Evolutionary conservation across 2,888 invertebrate genomes (phyloP), one percentile per base, ranked within the genome.

Genomic region (Tenthredo scrophulariae): DNA sequence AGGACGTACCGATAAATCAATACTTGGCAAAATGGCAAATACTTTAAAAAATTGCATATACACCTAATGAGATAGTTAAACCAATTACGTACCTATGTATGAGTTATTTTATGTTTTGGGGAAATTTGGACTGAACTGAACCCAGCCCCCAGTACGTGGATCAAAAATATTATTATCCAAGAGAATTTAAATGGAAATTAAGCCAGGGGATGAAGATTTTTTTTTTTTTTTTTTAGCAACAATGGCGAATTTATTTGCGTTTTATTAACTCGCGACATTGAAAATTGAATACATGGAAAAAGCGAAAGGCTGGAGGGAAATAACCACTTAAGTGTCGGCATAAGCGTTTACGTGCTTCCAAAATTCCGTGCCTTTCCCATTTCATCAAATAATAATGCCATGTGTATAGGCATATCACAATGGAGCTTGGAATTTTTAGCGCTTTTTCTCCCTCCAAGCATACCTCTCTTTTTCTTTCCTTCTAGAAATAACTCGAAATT

Each of bases 401-500:
- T 43, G 22, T 15, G 43, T 22, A 62, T 62, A 62, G 40, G 40
- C 9, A 33, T 6, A 9, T 33, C 33, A 54, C 50, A 54, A 54
- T 29, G 22, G 29, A 26, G 46, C 9, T 9, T 29, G 77, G 77
- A 54, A 77, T 77, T 29, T 54, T 54, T 29, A 77, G 18, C 22
- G 18, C 29, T 26, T 22, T 18, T 33, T 67, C 33, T 29, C 6
- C 0, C 18, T 26, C 9, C 43, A 26, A 43, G 43, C 22, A 74
- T 22, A 74, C 22, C 10, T 15, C 22, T 13, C 40, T 22, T 43
- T 74, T 43, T 40, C 74, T 74, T 43, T 74, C 22, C 22, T 43
- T 18, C 22, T 74, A 40, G 74, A 29, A 74, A 74, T 74, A 74
- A 43, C 74, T 74, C 22, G 74, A 74, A 74, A 74, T 74, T 43